Conservation (phyloP, 2,113 vertebrate species). For the Dipodomys merriami region DNA sequence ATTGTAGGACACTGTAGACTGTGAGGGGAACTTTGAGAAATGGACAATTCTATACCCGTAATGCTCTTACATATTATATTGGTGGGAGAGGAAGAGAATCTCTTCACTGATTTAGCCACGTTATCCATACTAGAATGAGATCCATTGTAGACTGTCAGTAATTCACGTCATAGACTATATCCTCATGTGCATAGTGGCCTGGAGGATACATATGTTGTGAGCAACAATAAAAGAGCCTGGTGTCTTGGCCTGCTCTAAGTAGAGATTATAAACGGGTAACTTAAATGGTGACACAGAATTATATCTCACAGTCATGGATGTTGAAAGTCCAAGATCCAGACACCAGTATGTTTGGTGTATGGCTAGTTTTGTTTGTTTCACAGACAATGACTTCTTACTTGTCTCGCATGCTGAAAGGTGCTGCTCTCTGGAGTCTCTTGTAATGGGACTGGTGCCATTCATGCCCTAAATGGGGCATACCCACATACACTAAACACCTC, state of each 20-base stretch:
- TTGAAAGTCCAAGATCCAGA: background rate
- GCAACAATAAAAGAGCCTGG: background rate
- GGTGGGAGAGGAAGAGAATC: background rate
- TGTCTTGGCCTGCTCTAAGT: background rate
- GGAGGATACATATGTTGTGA: background rate
- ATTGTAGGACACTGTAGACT: background rate
- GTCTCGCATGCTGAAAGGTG: background rate
- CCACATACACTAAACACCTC: background rate
- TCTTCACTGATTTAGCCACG: background rate
- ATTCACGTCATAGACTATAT: rapidly evolving
- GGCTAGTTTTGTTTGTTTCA: background rate
- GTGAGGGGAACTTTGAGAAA: slow-evolving; percentile 2
- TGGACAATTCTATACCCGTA: background rate
- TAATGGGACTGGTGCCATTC: background rate
- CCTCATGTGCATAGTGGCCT: rapidly evolving
- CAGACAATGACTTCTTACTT: background rate
- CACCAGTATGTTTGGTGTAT: background rate
- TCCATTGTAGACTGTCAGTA: background rate
- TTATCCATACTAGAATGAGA: background rate
- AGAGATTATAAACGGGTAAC: background rate
- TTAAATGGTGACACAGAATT: background rate
- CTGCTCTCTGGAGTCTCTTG: background rate
- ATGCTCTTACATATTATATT: background rate
- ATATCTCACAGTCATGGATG: background rate
- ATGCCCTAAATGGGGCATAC: too few relatives aligned